phyloP scores from a whole-genome alignment of 2,797 vertebrate genomes.

The Nannoperca australis region DNA sequence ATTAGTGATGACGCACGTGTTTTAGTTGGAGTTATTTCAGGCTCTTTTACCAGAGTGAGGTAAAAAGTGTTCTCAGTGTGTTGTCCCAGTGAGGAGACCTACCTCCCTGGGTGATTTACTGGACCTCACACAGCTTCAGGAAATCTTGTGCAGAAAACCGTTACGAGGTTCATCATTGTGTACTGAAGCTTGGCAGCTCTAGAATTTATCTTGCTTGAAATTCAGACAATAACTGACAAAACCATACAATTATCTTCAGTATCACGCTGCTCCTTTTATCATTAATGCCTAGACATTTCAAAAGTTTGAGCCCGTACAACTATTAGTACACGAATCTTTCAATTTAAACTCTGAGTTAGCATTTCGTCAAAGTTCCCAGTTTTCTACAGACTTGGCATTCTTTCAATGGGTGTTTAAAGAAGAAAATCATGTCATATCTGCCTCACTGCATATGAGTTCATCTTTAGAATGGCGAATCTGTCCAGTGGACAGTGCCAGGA shows the following conservation, averaged over 20 bases:
- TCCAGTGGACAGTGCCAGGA: slow-evolving; percentile 58
- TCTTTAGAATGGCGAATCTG: slow-evolving; percentile 58
- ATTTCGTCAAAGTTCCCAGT: background rate
- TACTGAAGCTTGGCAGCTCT: slow-evolving; percentile 22
- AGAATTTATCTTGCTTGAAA: slow-evolving; percentile 28
- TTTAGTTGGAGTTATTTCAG: slow-evolving; percentile 46
- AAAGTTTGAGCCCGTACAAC: slow-evolving; percentile 4
- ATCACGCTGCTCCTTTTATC: slow-evolving; percentile 12
- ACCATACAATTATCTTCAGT: slow-evolving; percentile 9
- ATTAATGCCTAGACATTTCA: slow-evolving; percentile 7
- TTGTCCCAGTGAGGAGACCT: slow-evolving; percentile 37
- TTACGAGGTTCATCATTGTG: slow-evolving; percentile 32
- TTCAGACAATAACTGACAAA: slow-evolving; percentile 12
- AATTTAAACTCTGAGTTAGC: background rate
- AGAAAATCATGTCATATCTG: slow-evolving; percentile 50
- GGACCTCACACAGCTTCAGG: slow-evolving; percentile 72
- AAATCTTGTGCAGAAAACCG: slow-evolving; percentile 32
- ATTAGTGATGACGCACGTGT: slow-evolving; percentile 59
- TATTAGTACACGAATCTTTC: slow-evolving; percentile 7
- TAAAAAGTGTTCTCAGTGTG: slow-evolving; percentile 47
- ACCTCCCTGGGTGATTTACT: slow-evolving; percentile 56
- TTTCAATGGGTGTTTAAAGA: slow-evolving; percentile 41
- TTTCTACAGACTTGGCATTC: background rate
- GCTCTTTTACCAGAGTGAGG: slow-evolving; percentile 31
- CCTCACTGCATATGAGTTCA: slow-evolving; percentile 52